phyloP scores from a whole-genome alignment of 2,888 invertebrate genomes.

The Cepaea hortensis region DNA sequence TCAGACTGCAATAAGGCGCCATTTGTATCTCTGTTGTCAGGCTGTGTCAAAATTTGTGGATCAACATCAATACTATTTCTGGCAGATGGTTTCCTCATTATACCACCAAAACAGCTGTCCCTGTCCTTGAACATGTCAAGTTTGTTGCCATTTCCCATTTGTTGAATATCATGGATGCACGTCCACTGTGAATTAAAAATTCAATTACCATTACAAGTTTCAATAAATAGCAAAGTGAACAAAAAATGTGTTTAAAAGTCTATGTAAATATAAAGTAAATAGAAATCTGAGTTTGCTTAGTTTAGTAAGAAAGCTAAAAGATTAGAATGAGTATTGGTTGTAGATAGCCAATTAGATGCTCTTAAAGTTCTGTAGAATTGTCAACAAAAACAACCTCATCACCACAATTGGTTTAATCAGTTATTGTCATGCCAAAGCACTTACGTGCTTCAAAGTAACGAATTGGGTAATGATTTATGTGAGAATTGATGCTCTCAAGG shows the following conservation, averaged over 20 bases:
- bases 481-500: no score
- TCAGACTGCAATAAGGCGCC: not conserved
- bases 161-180: slow-evolving; percentile 93
- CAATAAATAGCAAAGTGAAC: not conserved
- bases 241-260: not conserved
- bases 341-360: not conserved
- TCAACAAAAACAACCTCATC: no score
- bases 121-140: slow-evolving; percentile 17
- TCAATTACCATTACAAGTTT: not conserved
- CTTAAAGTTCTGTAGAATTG: no score
- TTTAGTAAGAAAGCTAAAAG: not conserved
- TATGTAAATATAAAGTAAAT: not conserved
- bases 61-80: not conserved
- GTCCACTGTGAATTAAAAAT: slow-evolving; percentile 84
- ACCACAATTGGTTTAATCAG: no score
- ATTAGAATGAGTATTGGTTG: not conserved
- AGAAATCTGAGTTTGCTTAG: not conserved
- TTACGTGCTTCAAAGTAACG: no score
- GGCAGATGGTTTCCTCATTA: not conserved
- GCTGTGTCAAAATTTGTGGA: not conserved
- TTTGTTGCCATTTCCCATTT: slow-evolving; percentile 7
- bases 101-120: not conserved
- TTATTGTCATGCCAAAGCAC: no score
- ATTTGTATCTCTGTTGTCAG: not conserved
- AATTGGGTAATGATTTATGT: no score